Conservation (phyloP, 2,113 vertebrate genomes). For the Bungarus multicinctus region DNA sequence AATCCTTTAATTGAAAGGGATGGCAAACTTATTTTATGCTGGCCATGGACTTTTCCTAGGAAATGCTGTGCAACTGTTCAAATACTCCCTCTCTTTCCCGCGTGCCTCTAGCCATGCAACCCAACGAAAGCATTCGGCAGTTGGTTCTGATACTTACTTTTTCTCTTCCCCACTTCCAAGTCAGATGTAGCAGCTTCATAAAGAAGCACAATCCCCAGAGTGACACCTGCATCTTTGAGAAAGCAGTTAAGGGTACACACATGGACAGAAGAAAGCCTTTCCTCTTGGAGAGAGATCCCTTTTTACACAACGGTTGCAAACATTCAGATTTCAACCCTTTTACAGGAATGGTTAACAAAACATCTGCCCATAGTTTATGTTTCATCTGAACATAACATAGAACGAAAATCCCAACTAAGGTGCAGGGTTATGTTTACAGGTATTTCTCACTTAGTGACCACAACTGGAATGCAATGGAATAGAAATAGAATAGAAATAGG, state of each 20-base stretch:
- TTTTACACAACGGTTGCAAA: not conserved
- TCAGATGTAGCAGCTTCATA: slow-evolving; percentile 93
- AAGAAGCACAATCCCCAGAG: slow-evolving; percentile 93
- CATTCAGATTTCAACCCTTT: not conserved
- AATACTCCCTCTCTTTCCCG: not conserved
- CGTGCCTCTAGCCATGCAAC: too few species aligned
- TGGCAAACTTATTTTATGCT: not conserved
- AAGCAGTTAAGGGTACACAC: slow-evolving; percentile 73
- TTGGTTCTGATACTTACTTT: slow-evolving; percentile 75
- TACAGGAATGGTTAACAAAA: not conserved
- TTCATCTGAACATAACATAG: not conserved
- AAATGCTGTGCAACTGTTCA: not conserved
- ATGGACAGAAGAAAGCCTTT: too few species aligned
- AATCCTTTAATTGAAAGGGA: not conserved
- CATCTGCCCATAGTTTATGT: not conserved
- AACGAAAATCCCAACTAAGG: not conserved
- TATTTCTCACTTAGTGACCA: not conserved
- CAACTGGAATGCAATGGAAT: not conserved
- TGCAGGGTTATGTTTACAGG: not conserved
- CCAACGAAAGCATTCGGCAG: not conserved
- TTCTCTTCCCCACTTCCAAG: slow-evolving; percentile 92
- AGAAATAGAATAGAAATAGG: too few species aligned
- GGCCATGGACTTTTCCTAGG: not conserved
- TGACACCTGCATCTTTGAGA: slow-evolving; percentile 86
- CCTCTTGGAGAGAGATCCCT: not conserved